Evolutionary conservation across 2,888 invertebrate genomes (phyloP), one percentile per base, ranked within the genome.

Genomic region (Pegoplata infirma): DNA sequence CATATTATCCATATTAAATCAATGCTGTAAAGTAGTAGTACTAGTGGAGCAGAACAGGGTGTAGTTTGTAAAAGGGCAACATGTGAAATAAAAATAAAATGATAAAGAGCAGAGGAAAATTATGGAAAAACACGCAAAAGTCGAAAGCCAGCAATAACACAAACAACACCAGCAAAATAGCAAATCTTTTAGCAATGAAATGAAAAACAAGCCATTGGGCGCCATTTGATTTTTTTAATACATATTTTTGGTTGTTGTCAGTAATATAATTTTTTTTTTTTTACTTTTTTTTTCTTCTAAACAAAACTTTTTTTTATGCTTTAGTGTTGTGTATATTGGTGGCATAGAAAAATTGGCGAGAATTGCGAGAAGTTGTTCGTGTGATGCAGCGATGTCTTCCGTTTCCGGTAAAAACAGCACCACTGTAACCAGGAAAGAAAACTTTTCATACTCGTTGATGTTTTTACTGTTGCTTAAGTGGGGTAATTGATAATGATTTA

Each of bases 41-140:
- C 5, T 1, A 40, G 36, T 40, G 4, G n/a, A n/a, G 12, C 5
- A 2, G 5, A 40, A 5, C n/a, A 40, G n/a, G n/a, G n/a, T 40
- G 12, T 40, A n/a, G n/a, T 40, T n/a, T 12, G 36, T 5, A 49
- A 75, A 77, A 75, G 55, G 74, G 55, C 72, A 74, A 59, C 73
- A 74, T 66, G 73, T 58, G 71, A 72, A 40, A 40, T n/a, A 40
- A 40, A 40, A 40, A 40, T 5, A 12, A 63, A 56, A 73, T 66
- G 49, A 49, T 69, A 12, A 59, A 36, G 59, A 77, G 46, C 64
- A 66, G 51, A 64, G 61, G 69, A 69, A 81, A 76, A 82, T 81
- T 78, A 79, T 81, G 79, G 75, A 78, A 80, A 76, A 82, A 80
- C 80, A 82, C 76, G 76, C 78, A 82, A 80, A 80, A 80, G 80